Conservation (phyloP, 2,113 vertebrate species). For the Psilopogon haemacephalus region DNA sequence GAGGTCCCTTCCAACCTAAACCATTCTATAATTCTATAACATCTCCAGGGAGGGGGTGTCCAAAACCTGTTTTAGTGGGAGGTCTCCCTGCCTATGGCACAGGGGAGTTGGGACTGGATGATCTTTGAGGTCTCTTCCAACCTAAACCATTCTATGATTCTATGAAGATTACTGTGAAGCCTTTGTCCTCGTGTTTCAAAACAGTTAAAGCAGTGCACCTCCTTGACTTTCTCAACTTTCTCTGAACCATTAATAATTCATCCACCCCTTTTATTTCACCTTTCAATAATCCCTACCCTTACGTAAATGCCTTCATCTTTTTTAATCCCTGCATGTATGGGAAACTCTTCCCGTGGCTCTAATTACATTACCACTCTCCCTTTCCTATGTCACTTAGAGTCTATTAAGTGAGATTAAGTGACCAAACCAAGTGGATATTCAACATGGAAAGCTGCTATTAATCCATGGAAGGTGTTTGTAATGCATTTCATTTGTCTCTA, state of each 20-base stretch:
- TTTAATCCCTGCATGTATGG: slow-evolving; percentile 18
- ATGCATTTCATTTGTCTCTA: background rate
- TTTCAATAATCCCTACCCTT: slow-evolving; percentile 22
- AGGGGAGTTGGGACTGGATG: no score
- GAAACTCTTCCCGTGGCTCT: background rate
- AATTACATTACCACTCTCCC: background rate
- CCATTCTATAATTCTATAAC: no score
- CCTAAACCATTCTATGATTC: no score
- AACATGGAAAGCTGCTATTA: background rate
- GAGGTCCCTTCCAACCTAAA: no score
- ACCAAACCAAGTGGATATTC: background rate
- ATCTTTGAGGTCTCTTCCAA: no score
- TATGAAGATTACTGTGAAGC: background rate
- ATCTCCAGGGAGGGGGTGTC: no score
- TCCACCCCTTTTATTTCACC: slow-evolving; percentile 42
- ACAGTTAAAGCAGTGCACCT: background rate
- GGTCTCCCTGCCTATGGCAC: no score
- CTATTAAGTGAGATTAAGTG: slow-evolving; percentile 3
- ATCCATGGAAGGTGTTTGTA: background rate
- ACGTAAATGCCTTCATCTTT: slow-evolving; percentile 40
- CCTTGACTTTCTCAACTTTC: slow-evolving; percentile 23
- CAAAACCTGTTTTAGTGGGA: no score
- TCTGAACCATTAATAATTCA: slow-evolving; percentile 55
- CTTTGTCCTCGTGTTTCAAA: slow-evolving; percentile 7
- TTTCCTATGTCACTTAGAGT: background rate